phyloP scores from a whole-genome alignment of 2,888 invertebrate genomes.

The Eupithecia vulgata region DNA sequence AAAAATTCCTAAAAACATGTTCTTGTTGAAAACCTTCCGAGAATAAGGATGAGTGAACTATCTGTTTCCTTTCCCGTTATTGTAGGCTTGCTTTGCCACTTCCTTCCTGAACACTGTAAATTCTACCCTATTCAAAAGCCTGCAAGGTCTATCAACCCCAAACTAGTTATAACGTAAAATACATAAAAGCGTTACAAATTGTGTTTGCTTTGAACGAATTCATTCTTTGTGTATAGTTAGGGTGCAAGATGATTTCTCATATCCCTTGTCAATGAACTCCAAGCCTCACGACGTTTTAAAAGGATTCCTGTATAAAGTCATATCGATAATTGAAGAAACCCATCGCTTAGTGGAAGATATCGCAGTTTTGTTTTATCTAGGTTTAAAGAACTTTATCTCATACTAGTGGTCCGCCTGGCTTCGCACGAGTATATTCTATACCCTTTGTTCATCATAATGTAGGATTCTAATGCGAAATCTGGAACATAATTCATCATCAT shows the following conservation, averaged over 20 bases:
- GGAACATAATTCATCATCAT: no score
- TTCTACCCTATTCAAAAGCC: slow-evolving; percentile 19
- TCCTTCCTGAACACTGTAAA: slow-evolving; percentile 24
- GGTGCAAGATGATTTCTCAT: slow-evolving; percentile 43
- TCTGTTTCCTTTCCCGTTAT: slow-evolving; percentile 29
- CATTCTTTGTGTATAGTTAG: slow-evolving; percentile 54
- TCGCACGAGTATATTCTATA: no score
- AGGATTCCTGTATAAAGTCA: not conserved
- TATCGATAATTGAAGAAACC: not conserved
- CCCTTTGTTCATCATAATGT: no score
- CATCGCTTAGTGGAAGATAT: not conserved
- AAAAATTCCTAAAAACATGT: no score
- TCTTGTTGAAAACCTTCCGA: not conserved
- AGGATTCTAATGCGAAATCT: no score
- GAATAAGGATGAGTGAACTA: slow-evolving; percentile 21
- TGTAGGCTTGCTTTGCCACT: slow-evolving; percentile 47
- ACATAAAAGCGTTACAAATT: slow-evolving; percentile 53
- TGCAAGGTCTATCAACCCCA: slow-evolving; percentile 25
- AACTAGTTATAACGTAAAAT: slow-evolving; percentile 37
- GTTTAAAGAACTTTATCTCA: no score
- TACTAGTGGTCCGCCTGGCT: no score
- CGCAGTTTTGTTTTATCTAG: not conserved
- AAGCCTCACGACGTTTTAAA: slow-evolving; percentile 12
- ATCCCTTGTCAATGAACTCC: slow-evolving; percentile 27
- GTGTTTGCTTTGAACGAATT: slow-evolving; percentile 57